Percentiles rank a stretch among this genome's conserved stretches.
Conservation (phyloP, 2,797 vertebrate species). For the Pipistrellus kuhlii region DNA sequence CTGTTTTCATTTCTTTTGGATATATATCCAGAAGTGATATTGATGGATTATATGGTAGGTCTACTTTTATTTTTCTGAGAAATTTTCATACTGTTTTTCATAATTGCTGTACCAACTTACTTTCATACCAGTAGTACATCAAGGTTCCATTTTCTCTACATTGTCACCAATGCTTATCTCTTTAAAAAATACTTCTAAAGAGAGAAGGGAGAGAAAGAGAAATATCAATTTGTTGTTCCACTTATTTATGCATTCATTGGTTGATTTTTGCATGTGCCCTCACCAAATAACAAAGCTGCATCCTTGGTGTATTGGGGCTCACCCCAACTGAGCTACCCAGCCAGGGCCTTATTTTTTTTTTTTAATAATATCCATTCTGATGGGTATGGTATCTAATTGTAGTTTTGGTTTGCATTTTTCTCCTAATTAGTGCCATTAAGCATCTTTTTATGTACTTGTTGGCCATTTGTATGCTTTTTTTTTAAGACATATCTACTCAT, state of each 20-base stretch:
- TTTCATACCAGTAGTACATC: background rate
- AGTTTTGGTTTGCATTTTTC: background rate
- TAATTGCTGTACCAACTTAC: background rate
- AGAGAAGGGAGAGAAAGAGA: background rate
- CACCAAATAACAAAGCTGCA: background rate
- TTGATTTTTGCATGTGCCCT: background rate
- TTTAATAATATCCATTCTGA: background rate
- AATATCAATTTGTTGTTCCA: background rate
- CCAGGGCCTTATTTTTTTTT: background rate
- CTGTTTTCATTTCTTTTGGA: background rate
- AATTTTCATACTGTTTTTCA: background rate
- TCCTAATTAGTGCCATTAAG: background rate
- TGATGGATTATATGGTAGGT: background rate
- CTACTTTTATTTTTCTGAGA: background rate
- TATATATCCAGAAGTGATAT: background rate
- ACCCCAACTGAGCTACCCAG: background rate
- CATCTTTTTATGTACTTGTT: background rate
- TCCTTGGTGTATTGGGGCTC: background rate
- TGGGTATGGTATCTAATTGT: background rate
- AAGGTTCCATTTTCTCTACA: background rate
- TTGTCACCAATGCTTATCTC: background rate
- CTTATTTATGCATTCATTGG: background rate
- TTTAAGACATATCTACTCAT: background rate
- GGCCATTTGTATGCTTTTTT: background rate
- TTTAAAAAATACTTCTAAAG: background rate